Evolutionary conservation across 2,888 invertebrate species (phyloP).

Genomic region (Heteropelma amictum): DNA sequence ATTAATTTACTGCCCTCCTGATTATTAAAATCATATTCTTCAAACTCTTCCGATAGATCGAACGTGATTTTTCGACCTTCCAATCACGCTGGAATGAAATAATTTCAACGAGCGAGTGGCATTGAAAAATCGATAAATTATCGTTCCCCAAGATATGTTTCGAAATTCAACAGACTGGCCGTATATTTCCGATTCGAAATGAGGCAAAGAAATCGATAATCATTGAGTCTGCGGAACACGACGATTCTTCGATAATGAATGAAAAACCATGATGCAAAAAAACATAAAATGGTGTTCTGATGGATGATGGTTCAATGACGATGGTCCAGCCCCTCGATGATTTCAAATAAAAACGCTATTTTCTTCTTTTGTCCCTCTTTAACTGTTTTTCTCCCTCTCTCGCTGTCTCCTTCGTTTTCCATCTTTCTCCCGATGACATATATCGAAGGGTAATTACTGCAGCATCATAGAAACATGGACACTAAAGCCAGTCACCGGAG

Average conservation of each 20-base stretch:
- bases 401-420: neutral
- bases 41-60: no score
- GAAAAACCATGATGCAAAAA: neutral
- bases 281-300: neutral
- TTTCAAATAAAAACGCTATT: neutral
- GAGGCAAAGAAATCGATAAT: no score
- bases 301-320: neutral
- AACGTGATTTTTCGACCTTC: no score
- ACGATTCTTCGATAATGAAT: neutral
- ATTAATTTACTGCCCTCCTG: no score
- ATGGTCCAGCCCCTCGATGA: slow-evolving; percentile 1
- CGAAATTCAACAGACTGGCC: no score
- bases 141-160: no score
- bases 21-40: no score
- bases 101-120: no score
- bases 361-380: neutral
- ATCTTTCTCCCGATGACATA: slow-evolving; percentile 14
- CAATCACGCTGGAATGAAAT: no score
- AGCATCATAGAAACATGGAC: slow-evolving; percentile 15
- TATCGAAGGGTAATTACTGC: slow-evolving; percentile 25
- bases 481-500: slow-evolving; percentile 42
- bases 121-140: no score
- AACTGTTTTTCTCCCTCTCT: neutral
- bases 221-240: no score
- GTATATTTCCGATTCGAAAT: no score